Base-by-base conservation (phyloP, 2,797 vertebrate species). In the Molossus alvarezi region DNA sequence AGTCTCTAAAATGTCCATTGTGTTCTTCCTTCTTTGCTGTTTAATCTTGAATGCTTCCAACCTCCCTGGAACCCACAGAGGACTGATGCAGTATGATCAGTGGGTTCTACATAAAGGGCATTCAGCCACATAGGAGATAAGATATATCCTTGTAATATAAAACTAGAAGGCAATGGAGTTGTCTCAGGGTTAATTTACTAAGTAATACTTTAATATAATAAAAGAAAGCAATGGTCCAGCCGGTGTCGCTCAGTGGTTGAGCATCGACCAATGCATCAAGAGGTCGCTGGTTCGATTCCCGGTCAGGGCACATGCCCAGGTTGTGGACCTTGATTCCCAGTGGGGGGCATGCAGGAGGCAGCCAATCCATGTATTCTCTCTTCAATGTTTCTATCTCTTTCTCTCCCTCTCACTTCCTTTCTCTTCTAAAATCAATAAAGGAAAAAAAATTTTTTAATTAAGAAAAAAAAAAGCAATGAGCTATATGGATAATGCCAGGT, bases 401-500 rank as follows among this genome's bases (percentile, higher is more conserved):
- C 41, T 45, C 41, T 45, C 41, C 41, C 41, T 45, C 41, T 45
- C 41, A 33, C 3, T 33, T 33, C 33, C 33, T 33, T 33, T 33
- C 33, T 33, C 41, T 6, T 45, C 4, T 45, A 45, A 45, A 45
- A 45, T 45, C 41, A 45, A 45, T 45, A 45, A 45, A 45, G 41
- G 41, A 45, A 45, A 45, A 45, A 45, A 45, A 45, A 45, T 45
- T 45, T 45, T 45, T 45, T 3, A 45, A 45, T 45, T 45, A 41
- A 71, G 41, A 41, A n/a, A 53, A 53, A 53, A 53, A 53, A 33
- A 84, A 75, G 57, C 76, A 94, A 88, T 14, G n/a, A 89, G 76
- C 4, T 37, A 41, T 17, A 37, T 4, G 37, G 8, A 53, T 33
- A 67, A 82, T 1, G 3, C 71, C 67, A 89, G 37, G 37, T 33